A percentile compares a stretch with the other conserved stretches of the same genome.
phyloP scores from a whole-genome alignment of 2,113 vertebrate species.

The Coturnix japonica region DNA sequence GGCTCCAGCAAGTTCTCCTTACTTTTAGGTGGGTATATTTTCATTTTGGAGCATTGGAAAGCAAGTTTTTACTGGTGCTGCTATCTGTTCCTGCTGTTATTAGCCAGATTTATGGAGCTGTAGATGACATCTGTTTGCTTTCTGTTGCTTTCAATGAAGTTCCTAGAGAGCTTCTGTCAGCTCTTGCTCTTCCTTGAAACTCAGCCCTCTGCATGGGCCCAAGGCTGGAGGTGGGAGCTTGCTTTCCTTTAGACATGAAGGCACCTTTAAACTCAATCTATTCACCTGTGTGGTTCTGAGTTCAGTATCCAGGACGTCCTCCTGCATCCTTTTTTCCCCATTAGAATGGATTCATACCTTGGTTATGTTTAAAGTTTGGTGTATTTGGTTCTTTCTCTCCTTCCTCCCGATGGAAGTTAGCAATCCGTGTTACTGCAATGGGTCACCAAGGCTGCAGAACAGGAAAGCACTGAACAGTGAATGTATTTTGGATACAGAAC shows the following conservation, averaged over 20 bases:
- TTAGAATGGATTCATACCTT: neutral
- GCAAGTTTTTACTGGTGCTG: neutral
- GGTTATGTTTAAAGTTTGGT: too few species aligned
- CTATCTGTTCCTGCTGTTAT: neutral
- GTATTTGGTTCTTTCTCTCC: neutral
- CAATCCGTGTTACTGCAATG: fast-evolving
- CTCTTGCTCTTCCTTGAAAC: neutral
- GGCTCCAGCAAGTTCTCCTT: neutral
- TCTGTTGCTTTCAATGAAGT: neutral
- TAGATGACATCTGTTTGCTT: neutral
- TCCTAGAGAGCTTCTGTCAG: neutral
- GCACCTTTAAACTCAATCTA: neutral
- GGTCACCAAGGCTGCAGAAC: too few species aligned
- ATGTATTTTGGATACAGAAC: too few species aligned
- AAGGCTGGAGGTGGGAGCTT: neutral
- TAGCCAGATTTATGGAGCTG: neutral
- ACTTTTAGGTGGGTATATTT: neutral
- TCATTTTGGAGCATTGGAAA: neutral
- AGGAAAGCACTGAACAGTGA: too few species aligned
- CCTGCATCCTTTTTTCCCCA: neutral
- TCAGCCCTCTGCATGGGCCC: neutral
- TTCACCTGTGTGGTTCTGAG: too few species aligned
- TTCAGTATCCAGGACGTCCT: neutral
- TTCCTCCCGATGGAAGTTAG: neutral
- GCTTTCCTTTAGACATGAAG: neutral